Percentiles rank a stretch among this genome's conserved stretches.
phyloP scores from a whole-genome alignment of 1,140 invertebrate species.

The Drosophila trapezifrons region DNA sequence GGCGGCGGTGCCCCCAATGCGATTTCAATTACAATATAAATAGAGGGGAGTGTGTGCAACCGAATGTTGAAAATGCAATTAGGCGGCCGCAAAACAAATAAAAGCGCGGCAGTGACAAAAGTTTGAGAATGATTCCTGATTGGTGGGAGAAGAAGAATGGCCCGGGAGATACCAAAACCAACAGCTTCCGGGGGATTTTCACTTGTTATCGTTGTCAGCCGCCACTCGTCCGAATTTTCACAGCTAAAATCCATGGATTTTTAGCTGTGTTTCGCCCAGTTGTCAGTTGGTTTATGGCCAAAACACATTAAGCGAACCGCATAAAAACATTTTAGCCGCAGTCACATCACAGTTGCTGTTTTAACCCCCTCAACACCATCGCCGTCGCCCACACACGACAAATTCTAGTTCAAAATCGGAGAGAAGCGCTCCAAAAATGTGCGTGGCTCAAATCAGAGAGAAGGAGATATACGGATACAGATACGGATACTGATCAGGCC shows the following conservation, averaged over 20 bases:
- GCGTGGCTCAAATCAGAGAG: slow-evolving; percentile 24
- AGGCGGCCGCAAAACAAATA: slow-evolving; percentile 69
- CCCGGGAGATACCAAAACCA: neutral
- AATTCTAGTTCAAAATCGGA: slow-evolving; percentile 37
- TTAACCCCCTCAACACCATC: neutral
- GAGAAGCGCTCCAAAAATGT: slow-evolving; percentile 64
- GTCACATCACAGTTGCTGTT: slow-evolving; percentile 38
- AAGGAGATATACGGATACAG: slow-evolving; percentile 14
- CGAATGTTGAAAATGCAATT: slow-evolving; percentile 70
- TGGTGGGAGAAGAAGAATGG: slow-evolving; percentile 5
- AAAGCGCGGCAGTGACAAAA: slow-evolving; percentile 36
- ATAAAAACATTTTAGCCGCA: slow-evolving; percentile 78
- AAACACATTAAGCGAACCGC: slow-evolving; percentile 83
- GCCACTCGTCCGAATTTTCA: slow-evolving; percentile 28
- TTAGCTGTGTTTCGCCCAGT: slow-evolving; percentile 52
- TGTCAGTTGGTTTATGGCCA: slow-evolving; percentile 77
- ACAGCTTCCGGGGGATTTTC: slow-evolving; percentile 11
- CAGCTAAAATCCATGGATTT: slow-evolving; percentile 33
- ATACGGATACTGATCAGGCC: slow-evolving; percentile 45
- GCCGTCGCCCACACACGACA: slow-evolving; percentile 16
- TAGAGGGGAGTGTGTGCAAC: slow-evolving; percentile 24
- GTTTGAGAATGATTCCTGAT: slow-evolving; percentile 36
- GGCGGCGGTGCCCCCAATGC: slow-evolving; percentile 10
- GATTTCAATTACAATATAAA: slow-evolving; percentile 52
- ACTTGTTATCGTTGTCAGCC: slow-evolving; percentile 40